phyloP scores from a whole-genome alignment of 1,140 invertebrate genomes.

The Batillaria attramentaria region DNA sequence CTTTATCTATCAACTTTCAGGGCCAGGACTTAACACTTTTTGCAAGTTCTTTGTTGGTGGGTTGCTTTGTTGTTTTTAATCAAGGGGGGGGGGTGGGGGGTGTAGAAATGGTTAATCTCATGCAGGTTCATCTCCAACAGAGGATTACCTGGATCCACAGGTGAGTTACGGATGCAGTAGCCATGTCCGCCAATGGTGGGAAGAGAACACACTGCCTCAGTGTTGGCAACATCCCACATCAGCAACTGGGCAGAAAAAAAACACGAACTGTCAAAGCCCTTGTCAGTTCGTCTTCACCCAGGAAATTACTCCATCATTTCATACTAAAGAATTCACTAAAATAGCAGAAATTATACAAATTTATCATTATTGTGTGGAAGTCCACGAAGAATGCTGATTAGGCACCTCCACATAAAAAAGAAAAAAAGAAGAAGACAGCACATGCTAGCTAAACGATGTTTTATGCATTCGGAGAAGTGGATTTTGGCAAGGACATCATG shows the following conservation, averaged over 20 bases:
- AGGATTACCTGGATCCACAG: constrained; percentile 80
- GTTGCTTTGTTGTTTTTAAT: background rate
- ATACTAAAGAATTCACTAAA: background rate
- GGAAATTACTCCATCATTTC: background rate
- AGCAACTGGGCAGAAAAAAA: constrained; percentile 75
- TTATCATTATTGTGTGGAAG: background rate
- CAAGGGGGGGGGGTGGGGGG: background rate
- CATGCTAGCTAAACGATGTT: no score
- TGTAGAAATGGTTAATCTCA: background rate
- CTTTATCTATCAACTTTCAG: background rate
- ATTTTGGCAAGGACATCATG: no score
- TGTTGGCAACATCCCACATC: constrained; percentile 73
- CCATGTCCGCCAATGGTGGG: constrained; percentile 80
- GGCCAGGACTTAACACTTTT: no score
- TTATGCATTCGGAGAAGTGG: no score
- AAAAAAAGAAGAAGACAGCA: no score
- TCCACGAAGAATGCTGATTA: no score
- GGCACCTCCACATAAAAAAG: no score
- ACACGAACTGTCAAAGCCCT: background rate
- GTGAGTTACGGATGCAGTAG: constrained; percentile 78
- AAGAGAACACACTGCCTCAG: constrained; percentile 71
- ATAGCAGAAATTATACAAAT: background rate
- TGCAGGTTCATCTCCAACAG: background rate
- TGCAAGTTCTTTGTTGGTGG: no score
- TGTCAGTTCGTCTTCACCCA: no score